These are phyloP conservation scores for Drosophila histrio DNA, from an alignment of 2,888 invertebrate species.

Conservation along the genomic window DNA sequence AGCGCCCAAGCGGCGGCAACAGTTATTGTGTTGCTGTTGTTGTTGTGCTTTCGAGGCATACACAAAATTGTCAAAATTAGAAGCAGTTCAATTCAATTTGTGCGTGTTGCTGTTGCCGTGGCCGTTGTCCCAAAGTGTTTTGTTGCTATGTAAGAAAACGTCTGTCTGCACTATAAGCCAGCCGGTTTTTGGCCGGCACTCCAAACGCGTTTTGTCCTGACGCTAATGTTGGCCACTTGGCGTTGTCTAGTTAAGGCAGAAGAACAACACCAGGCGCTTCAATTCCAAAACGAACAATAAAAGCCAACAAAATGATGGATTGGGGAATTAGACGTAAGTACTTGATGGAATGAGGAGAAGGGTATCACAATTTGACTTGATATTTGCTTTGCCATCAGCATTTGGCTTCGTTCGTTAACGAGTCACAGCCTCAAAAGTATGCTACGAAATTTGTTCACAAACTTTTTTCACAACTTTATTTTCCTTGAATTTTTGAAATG, in stretches of 20 bases:
- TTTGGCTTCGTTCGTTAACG: conserved; percentile 18
- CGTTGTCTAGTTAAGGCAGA: conserved; percentile 13
- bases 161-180: conserved; percentile 11
- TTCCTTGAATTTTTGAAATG: conserved; percentile 16
- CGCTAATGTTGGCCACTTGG: conserved; percentile 53
- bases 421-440: conserved; percentile 33
- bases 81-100: conserved; percentile 73
- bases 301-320: conserved; percentile 87
- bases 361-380: conserved; percentile 5
- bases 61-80: conserved; percentile 76
- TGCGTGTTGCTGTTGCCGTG: conserved; percentile 32
- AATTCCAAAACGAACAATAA: conserved; percentile 18
- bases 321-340: conserved; percentile 90
- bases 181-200: conserved; percentile 34
- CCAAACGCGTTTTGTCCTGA: background rate
- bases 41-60: conserved; percentile 56
- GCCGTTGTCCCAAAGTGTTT: conserved; percentile 23
- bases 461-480: conserved; percentile 18
- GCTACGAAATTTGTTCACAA: conserved; percentile 22
- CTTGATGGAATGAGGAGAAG: background rate
- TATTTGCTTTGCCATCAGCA: conserved; percentile 22
- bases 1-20: conserved; percentile 57
- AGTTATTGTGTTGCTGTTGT: conserved; percentile 37
- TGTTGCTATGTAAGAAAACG: conserved; percentile 8
- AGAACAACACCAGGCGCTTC: conserved; percentile 24